Evolutionary conservation across 23 tunicate species (phyloP), one percentile per base, ranked within the genome.

Genomic region (Ciona savignyi): DNA sequence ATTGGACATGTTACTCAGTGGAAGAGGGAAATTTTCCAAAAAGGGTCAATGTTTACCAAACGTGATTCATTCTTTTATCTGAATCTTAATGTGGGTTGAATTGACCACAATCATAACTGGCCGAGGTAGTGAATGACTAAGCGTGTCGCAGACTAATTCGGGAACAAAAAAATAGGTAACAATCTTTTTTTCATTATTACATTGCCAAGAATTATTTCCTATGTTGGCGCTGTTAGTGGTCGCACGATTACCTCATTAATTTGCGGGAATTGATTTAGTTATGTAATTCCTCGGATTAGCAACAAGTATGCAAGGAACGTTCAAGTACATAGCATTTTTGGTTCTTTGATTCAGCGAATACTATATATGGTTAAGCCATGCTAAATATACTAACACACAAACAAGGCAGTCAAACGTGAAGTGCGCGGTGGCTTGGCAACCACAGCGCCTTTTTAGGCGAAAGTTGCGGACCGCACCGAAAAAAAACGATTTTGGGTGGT

Each of bases 391-490:
- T 42, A 42, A 42, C 56, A 42, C 56, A 42, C 56, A 42, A 42
- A 42, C 56, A 42, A 42, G 56, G 56, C 56, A 42, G 56, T 42
- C 56, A 42, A 42, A 42, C 56, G 56, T 42, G 56, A 42, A 42
- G 56, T 42, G 56, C 56, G 56, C 56, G 56, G 56, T 42, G 56
- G 56, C 56, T 42, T 42, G 15, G 15, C 9, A 42, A 15, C 56
- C 56, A 42, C 56, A 42, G 56, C 56, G 56, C 56, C 56, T 42
- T 42, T 42, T 42, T 42, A 42, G 56, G 56, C 15, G 56, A 42
- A 42, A 42, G 56, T 42, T 42, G 56, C 56, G 56, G 56, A 42
- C 56, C 56, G 56, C 56, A 9, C 11, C 56, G 15, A 42, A 42
- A 42, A 42, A 15, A 6, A 6, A 6, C 15, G n/a, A n/a, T 42